A percentile compares a stretch with the other conserved stretches of the same genome.
Evolutionary conservation across 2,113 vertebrate genomes (phyloP).

Genomic region (Orycteropus afer): DNA sequence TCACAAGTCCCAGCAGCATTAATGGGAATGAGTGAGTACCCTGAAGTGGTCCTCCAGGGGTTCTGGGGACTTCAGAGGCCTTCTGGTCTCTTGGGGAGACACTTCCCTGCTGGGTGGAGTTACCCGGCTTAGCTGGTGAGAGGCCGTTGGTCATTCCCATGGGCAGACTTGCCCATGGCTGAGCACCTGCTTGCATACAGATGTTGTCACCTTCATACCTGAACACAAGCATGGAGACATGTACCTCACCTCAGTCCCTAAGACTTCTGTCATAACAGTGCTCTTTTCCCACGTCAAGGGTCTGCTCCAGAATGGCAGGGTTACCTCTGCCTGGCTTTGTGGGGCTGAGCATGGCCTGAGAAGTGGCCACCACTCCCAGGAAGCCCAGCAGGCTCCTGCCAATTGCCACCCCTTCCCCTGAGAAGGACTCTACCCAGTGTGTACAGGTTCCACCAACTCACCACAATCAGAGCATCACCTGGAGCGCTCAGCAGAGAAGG

Average conservation of each 20-base stretch:
- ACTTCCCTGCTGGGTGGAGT: too few relatives aligned
- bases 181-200: not conserved
- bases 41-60: not conserved
- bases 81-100: not conserved
- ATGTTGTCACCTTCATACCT: not conserved
- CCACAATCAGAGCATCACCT: not conserved
- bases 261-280: not conserved
- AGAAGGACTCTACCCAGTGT: not conserved
- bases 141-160: not conserved
- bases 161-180: not conserved
- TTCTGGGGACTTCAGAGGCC: too few relatives aligned
- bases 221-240: not conserved
- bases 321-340: not conserved
- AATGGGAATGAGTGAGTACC: not conserved
- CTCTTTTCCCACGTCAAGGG: not conserved
- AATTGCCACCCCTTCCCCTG: not conserved
- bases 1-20: not conserved
- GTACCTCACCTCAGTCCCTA: not conserved
- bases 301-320: not conserved
- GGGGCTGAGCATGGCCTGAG: not conserved
- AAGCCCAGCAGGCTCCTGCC: not conserved
- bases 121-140: not conserved
- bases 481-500: not conserved
- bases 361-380: rapidly evolving
- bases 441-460: too few relatives aligned